Conservation (phyloP, 2,888 invertebrate species). For the Sinohyriopsis cumingii region DNA sequence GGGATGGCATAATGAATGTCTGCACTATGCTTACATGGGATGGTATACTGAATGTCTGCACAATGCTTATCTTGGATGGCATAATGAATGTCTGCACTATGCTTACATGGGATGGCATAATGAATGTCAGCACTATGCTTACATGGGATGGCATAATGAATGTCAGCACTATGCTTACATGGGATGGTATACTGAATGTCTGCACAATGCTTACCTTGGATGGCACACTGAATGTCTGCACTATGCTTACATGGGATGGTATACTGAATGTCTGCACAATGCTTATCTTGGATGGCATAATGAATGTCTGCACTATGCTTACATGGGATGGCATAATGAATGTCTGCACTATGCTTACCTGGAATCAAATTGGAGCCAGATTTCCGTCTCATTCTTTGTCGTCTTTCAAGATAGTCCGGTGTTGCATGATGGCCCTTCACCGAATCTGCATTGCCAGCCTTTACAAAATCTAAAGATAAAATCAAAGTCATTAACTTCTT, state of each 20-base stretch:
- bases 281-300: too few relatives aligned
- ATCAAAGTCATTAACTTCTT: neutral
- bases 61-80: conserved; percentile 40
- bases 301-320: too few relatives aligned
- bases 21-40: too few relatives aligned
- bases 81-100: too few relatives aligned
- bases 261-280: neutral
- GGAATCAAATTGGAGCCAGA: conserved; percentile 51
- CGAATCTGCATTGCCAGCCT: conserved; percentile 27
- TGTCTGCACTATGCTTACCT: conserved; percentile 28
- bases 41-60: neutral
- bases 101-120: neutral
- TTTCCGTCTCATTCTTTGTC: conserved; percentile 73
- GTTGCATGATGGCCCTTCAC: conserved; percentile 83
- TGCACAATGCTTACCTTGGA: conserved; percentile 40
- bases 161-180: too few relatives aligned
- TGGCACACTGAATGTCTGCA: neutral
- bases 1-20: conserved; percentile 19
- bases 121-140: neutral
- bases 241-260: neutral
- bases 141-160: conserved; percentile 37
- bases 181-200: neutral
- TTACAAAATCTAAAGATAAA: conserved; percentile 40
- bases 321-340: neutral
- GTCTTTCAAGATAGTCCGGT: conserved; percentile 90